Evolutionary conservation across 1,140 invertebrate species (phyloP).

Genomic region (Pectinophora gossypiella): DNA sequence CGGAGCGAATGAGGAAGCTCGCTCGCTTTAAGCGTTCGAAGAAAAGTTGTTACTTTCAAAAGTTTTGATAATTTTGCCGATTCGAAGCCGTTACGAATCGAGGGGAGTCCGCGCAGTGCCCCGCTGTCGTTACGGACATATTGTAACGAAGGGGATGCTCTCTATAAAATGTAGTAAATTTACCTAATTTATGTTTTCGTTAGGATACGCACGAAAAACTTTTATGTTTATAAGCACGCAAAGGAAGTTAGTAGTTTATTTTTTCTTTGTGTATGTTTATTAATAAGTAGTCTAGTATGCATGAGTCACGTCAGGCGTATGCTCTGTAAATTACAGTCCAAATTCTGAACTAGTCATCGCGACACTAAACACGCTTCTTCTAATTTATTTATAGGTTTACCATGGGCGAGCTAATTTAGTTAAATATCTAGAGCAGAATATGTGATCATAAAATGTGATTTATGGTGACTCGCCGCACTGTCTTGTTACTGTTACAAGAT

Average conservation of each 20-base stretch:
- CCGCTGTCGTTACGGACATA: constrained; percentile 65
- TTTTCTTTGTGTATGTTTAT: constrained; percentile 58
- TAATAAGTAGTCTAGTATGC: constrained; percentile 49
- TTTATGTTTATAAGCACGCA: constrained; percentile 67
- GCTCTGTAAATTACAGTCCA: constrained; percentile 48
- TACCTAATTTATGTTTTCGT: constrained; percentile 72
- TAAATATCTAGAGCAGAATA: background rate
- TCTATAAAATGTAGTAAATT: constrained; percentile 67
- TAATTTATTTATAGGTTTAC: constrained; percentile 5
- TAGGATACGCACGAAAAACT: constrained; percentile 67
- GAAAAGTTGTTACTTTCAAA: constrained; percentile 70
- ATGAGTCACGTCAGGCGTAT: constrained; percentile 53
- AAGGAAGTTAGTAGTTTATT: constrained; percentile 66
- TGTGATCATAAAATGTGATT: background rate
- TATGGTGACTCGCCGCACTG: too few relatives aligned
- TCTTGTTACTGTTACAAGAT: too few relatives aligned
- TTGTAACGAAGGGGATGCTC: constrained; percentile 69
- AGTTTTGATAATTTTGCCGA: constrained; percentile 71
- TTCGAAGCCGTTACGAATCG: constrained; percentile 44
- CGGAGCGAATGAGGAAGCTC: constrained; percentile 43
- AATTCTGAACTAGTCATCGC: constrained; percentile 51
- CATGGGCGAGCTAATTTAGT: background rate
- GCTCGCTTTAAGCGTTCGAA: constrained; percentile 43
- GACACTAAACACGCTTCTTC: constrained; percentile 11
- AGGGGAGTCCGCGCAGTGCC: constrained; percentile 61